Conservation (phyloP, 2,797 vertebrate species). For the Rallus crepitans region DNA sequence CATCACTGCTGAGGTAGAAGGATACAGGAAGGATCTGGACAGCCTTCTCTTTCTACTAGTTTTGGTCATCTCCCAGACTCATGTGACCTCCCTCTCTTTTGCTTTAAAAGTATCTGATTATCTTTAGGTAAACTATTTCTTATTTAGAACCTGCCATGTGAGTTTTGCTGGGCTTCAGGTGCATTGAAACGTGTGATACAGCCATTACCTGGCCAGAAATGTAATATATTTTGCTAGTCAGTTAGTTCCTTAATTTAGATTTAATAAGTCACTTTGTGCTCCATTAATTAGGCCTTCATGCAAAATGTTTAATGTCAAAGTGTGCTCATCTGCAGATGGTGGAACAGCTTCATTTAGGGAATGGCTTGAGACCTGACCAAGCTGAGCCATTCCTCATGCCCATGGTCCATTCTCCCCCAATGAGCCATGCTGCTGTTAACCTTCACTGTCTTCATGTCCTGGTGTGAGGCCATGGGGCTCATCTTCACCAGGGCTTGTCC, state of each 20-base stretch:
- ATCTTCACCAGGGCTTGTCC: not conserved
- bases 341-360: constrained; percentile 53
- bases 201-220: constrained; percentile 24
- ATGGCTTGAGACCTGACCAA: constrained; percentile 20
- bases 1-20: not conserved
- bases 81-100: not conserved
- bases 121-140: not conserved
- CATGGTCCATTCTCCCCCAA: constrained; percentile 22
- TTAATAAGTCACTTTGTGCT: constrained; percentile 58
- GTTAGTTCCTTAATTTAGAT: constrained; percentile 51
- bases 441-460: not conserved
- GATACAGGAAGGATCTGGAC: not conserved
- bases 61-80: not conserved
- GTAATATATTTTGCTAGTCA: constrained; percentile 44
- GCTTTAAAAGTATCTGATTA: not conserved
- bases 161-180: constrained; percentile 23
- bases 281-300: constrained; percentile 59
- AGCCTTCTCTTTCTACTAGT: not conserved
- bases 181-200: constrained; percentile 15
- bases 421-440: constrained; percentile 36
- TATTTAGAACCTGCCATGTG: not conserved
- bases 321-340: constrained; percentile 11
- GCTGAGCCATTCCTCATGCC: not conserved
- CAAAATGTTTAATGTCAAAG: constrained; percentile 48
- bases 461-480: not conserved